Evolutionary conservation across 2,888 invertebrate genomes (phyloP), one percentile per base, ranked within the genome.

Genomic region (Tetranychus piercei): DNA sequence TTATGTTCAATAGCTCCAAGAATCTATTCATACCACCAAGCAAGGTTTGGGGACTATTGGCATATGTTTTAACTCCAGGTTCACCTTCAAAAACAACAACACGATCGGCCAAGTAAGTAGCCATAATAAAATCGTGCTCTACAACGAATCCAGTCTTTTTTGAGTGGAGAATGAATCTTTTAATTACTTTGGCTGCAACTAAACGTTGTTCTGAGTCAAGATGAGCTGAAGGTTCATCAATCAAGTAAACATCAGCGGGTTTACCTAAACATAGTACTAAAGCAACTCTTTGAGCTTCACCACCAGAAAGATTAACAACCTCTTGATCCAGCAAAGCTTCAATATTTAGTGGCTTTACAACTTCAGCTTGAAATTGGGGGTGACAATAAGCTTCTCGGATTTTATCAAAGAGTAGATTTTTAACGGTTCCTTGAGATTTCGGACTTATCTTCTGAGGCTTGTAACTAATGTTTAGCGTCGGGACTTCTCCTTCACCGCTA

Each of bases 41-140:
- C 75, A 99, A 85, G 1, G 91, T 91, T 80, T 86, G 85, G 0
- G 99, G 99, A 15, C 90, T 87, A 81, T 92, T 92, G 1, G 99
- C 99, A 0, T 87, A 87, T 1, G 97, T 93, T 76, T 88, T 83
- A 1, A 94, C 87, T 0, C 96, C 95, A 0, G 99, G 97, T 70
- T 85, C 85, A 72, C 99, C 99, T 81, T 97, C 97, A 82, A 99
- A 96, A 73, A 99, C 97, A 79, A 99, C 95, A 4, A 99, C 99
- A 70, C 97, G 88, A 83, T 99, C 99, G 0, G 97, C 94, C 77
- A 95, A 86, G 83, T 99, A 99, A 0, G 99, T 99, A 20, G 97
- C 97, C 99, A 99, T 99, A 79, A 99, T 99, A 83, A 99, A 99
- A 85, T 99, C 97, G 88, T 99, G 99, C 88, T 99, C 99, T 1